These are phyloP conservation scores for Helicolenus hilgendorfi DNA, from an alignment of 2,797 vertebrate genomes.

Conservation along the genomic window DNA sequence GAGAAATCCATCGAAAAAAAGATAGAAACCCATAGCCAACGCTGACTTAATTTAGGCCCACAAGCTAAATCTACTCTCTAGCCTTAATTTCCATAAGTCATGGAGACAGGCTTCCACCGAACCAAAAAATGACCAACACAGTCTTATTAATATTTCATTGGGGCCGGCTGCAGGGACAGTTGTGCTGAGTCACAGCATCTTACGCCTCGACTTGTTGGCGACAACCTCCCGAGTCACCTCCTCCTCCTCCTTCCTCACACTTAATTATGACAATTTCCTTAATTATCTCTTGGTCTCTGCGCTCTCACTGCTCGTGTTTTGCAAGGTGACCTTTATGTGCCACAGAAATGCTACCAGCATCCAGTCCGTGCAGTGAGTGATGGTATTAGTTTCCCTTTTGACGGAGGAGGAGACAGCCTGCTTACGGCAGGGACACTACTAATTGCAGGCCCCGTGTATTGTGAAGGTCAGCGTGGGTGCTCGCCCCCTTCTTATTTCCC, in stretches of 20 bases:
- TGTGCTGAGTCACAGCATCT: slow-evolving; percentile 75
- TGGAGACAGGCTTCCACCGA: slow-evolving; percentile 55
- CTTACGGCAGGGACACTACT: slow-evolving; percentile 80
- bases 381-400: slow-evolving; percentile 82
- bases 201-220: slow-evolving; percentile 69
- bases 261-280: slow-evolving; percentile 88
- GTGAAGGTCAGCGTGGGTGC: slow-evolving; percentile 83
- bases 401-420: slow-evolving; percentile 69
- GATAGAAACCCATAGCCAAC: slow-evolving; percentile 58
- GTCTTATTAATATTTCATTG: slow-evolving; percentile 79
- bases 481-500: slow-evolving; percentile 52
- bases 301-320: slow-evolving; percentile 44
- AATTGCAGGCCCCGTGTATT: slow-evolving; percentile 84
- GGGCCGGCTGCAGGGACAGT: slow-evolving; percentile 59
- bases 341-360: slow-evolving; percentile 83
- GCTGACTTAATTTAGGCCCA: slow-evolving; percentile 76
- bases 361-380: slow-evolving; percentile 72
- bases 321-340: slow-evolving; percentile 89
- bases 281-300: slow-evolving; percentile 77
- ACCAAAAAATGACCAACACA: slow-evolving; percentile 68
- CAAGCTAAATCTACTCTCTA: slow-evolving; percentile 66
- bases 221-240: slow-evolving; percentile 75
- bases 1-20: slow-evolving; percentile 27
- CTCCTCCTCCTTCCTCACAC: slow-evolving; percentile 34
- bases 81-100: slow-evolving; percentile 81